phyloP scores from a whole-genome alignment of 2,888 invertebrate genomes.

The Dinocampus coccinellae region DNA sequence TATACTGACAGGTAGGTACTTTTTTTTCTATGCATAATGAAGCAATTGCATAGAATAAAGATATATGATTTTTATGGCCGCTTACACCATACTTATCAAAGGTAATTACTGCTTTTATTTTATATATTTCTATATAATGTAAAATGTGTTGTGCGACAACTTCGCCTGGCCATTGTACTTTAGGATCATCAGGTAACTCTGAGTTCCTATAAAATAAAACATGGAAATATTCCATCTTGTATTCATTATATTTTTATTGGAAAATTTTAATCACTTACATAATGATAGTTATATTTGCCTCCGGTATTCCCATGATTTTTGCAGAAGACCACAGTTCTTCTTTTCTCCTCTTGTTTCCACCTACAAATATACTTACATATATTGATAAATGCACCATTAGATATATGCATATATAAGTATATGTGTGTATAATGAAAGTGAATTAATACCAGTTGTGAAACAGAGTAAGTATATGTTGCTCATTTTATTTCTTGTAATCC shows the following conservation, averaged over 20 bases:
- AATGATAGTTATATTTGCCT: constrained; percentile 79
- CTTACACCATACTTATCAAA: constrained; percentile 96
- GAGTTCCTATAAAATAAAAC: constrained; percentile 74
- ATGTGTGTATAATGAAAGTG: neutral
- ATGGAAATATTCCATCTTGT: neutral
- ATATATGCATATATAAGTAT: neutral
- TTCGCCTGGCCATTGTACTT: constrained; percentile 81
- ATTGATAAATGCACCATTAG: constrained; percentile 37
- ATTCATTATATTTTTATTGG: neutral
- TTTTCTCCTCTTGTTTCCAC: constrained; percentile 72
- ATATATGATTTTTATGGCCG: constrained; percentile 91
- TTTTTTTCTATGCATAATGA: constrained; percentile 82
- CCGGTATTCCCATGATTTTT: constrained; percentile 81
- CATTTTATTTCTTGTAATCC: constrained; percentile 75
- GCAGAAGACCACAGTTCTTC: constrained; percentile 88
- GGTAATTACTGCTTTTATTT: constrained; percentile 88
- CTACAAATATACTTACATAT: constrained; percentile 52
- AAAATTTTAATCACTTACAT: constrained; percentile 62
- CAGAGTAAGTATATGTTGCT: constrained; percentile 86
- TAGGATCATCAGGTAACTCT: constrained; percentile 82
- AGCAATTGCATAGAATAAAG: constrained; percentile 85
- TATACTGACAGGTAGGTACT: constrained; percentile 79
- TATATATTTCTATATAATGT: constrained; percentile 79
- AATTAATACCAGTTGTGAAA: constrained; percentile 80
- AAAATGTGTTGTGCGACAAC: constrained; percentile 76